These are phyloP conservation scores for Cyclophora albipunctata DNA, from an alignment of 2,888 invertebrate species.

Conservation along the genomic window DNA sequence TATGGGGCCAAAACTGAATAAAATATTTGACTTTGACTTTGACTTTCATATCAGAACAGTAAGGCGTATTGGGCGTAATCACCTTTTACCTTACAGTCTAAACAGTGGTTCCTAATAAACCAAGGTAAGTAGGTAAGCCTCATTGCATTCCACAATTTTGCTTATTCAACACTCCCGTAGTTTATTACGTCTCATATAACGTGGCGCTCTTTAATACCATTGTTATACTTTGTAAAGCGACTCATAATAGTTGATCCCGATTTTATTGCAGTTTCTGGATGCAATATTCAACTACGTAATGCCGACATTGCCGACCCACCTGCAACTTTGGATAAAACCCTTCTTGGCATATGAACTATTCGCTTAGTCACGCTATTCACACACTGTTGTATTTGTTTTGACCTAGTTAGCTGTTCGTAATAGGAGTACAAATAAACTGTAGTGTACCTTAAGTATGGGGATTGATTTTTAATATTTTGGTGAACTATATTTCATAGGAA, in stretches of 20 bases:
- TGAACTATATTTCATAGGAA: too few species aligned
- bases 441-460: neutral
- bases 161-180: conserved; percentile 1
- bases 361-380: neutral
- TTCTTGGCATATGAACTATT: conserved; percentile 5
- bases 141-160: neutral
- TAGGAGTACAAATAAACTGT: neutral
- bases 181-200: conserved; percentile 21
- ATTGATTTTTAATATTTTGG: too few species aligned
- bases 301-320: conserved; percentile 23
- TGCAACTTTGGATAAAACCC: conserved; percentile 11
- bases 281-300: conserved; percentile 46
- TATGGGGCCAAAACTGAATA: too few species aligned
- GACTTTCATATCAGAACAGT: too few species aligned
- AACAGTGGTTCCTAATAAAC: too few species aligned
- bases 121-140: too few species aligned
- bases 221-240: conserved; percentile 55
- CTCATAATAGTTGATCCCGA: conserved; percentile 65
- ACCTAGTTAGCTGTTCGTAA: neutral
- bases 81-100: too few species aligned
- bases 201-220: conserved; percentile 46
- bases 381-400: neutral
- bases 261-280: conserved; percentile 59
- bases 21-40: too few species aligned
- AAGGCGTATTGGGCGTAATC: too few species aligned